A percentile compares a stretch with the other conserved stretches of the same genome.
Evolutionary conservation across 2,888 invertebrate genomes (phyloP).

Genomic region (Amiota minor): DNA sequence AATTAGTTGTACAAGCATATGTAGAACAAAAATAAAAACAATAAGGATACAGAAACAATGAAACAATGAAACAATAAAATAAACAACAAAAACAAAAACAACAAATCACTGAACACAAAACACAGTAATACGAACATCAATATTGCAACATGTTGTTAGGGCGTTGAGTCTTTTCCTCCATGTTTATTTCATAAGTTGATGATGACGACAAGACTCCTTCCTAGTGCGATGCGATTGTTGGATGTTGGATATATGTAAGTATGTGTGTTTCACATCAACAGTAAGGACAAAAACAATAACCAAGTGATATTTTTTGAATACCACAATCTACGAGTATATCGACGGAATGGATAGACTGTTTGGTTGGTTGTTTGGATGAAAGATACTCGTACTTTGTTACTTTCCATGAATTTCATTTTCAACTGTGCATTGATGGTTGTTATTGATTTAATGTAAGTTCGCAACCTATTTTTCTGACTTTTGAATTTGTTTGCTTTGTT

Average conservation of each 20-base stretch:
- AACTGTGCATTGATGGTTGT: too few species aligned
- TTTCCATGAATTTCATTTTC: too few species aligned
- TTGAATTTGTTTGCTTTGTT: too few species aligned
- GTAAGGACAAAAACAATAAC: background rate
- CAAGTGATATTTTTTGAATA: too few species aligned
- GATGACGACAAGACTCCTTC: background rate
- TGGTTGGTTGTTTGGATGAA: too few species aligned
- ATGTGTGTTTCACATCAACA: background rate
- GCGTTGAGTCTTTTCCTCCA: slow-evolving; percentile 7
- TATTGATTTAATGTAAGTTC: too few species aligned
- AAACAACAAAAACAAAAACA: slow-evolving; percentile 11
- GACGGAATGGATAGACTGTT: too few species aligned
- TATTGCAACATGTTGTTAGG: slow-evolving; percentile 51
- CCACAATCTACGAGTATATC: too few species aligned
- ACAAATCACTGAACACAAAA: background rate
- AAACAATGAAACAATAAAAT: slow-evolving; percentile 29
- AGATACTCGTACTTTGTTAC: too few species aligned
- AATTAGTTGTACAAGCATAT: slow-evolving; percentile 49
- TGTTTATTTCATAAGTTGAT: slow-evolving; percentile 26
- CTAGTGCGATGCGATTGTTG: background rate
- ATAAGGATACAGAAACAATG: slow-evolving; percentile 10
- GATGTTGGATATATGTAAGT: background rate
- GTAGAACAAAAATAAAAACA: slow-evolving; percentile 1
- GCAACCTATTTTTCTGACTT: too few species aligned
- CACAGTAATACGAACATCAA: slow-evolving; percentile 26